Evolutionary conservation across 1,140 invertebrate species (phyloP).

Genomic region (Meloidogyne hapla): DNA sequence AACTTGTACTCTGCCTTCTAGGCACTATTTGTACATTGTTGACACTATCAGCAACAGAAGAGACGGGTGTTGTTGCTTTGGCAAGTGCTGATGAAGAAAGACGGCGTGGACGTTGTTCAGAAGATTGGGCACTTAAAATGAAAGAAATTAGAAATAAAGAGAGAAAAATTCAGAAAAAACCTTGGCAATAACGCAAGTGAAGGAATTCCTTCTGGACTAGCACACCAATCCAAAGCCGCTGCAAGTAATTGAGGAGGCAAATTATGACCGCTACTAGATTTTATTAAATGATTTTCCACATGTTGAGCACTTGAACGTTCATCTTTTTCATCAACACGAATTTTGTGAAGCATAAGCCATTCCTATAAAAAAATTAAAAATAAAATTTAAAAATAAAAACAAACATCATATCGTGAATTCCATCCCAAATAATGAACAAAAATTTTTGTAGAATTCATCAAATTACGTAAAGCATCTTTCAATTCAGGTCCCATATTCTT

Average conservation of each 20-base stretch:
- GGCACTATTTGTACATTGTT: not conserved
- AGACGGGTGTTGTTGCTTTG: not conserved
- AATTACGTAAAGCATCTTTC: conserved; percentile 33
- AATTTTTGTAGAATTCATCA: conserved; percentile 38
- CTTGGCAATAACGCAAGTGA: conserved; percentile 15
- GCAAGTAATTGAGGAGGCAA: conserved; percentile 34
- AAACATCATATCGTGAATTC: conserved; percentile 38
- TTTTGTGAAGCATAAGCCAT: conserved; percentile 45
- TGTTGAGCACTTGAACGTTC: conserved; percentile 28
- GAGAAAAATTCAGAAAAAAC: not conserved
- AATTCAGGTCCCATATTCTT: conserved; percentile 36
- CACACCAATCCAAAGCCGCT: conserved; percentile 38
- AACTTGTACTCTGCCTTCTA: not conserved
- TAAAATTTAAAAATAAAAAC: not conserved
- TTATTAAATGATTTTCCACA: conserved; percentile 27
- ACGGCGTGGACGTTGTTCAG: conserved; percentile 25
- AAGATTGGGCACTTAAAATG: conserved; percentile 24
- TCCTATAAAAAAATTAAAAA: conserved; percentile 10
- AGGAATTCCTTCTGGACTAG: conserved; percentile 32
- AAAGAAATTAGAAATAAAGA: not conserved
- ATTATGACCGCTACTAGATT: not conserved
- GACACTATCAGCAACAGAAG: not conserved
- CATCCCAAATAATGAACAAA: conserved; percentile 42
- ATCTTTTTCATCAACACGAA: conserved; percentile 42
- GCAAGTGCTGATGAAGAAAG: conserved; percentile 14